Base-by-base conservation (phyloP, 2,888 invertebrate genomes). In the Himalopsyche anomala region DNA sequence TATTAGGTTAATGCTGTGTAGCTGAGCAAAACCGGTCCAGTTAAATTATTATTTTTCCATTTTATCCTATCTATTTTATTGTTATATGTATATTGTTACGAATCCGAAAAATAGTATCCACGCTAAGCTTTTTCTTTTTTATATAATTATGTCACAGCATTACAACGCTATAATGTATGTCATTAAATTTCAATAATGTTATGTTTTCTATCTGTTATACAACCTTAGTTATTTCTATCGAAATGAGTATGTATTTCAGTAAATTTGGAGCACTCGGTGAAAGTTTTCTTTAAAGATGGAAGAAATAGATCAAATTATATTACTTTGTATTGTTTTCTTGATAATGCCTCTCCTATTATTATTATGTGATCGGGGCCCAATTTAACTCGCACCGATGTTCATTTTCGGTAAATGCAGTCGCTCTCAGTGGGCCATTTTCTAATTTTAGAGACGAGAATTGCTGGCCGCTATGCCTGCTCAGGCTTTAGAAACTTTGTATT, bases 271-370 rank as follows among this genome's bases (percentile, higher is more conserved):
- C 62, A 62, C 51, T 51, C 28, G 62, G 62, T 19, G 62, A 62
- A 62, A 62, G 62, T 62, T 8, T 28, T 19, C 19, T 62, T 8
- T 62, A 8, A 11, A 62, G 8, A 19, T 62, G 62, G 19, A 19
- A 62, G 15, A 62, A 62, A 62, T 62, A 62, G 62, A 62, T 28
- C 62, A 28, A 28, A 62, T 62, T 62, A 62, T 62, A 62, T 62
- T 62, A 62, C 19, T 56, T 56, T 62, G 19, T 62, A 19, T 62
- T 62, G 62, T 62, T 62, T 62, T 62, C 62, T 19, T 28, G 62
- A 62, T 62, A 62, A 62, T 62, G 62, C 62, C 19, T 19, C 19
- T 62, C 28, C 62, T 62, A 62, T 62, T 62, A 62, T 62, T 62
- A 62, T 62, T 62, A 62, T 19, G 19, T 62, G 62, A 62, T 62